phyloP scores from a whole-genome alignment of 2,797 vertebrate species.

The Hapalemur alaotrensis region DNA sequence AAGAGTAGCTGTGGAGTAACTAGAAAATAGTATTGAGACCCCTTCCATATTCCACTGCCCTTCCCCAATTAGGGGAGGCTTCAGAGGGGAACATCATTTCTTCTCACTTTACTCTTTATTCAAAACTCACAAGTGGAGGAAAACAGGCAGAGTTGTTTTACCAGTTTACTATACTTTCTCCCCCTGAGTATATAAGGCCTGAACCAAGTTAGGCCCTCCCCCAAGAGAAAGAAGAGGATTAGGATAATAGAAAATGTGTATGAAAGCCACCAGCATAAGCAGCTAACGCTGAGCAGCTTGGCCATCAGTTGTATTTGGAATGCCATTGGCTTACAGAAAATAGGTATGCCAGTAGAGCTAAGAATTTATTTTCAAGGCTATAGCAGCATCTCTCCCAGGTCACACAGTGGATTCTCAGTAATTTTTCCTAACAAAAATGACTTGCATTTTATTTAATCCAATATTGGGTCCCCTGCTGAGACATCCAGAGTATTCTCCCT shows the following conservation, averaged over 20 bases:
- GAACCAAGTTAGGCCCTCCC: neutral
- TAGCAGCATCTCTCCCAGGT: neutral
- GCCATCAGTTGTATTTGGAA: neutral
- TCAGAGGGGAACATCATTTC: neutral
- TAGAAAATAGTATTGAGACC: neutral
- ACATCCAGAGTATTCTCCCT: neutral
- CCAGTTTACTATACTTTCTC: neutral
- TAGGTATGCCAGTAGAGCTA: neutral
- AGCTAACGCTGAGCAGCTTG: neutral
- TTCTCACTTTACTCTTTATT: neutral
- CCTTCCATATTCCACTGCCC: neutral
- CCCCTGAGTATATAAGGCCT: neutral
- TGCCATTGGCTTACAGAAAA: neutral
- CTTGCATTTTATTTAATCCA: constrained; percentile 2
- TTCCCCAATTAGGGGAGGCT: neutral
- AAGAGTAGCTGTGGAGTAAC: neutral
- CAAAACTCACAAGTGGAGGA: neutral
- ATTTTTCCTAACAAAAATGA: constrained; percentile 6
- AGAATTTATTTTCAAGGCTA: neutral
- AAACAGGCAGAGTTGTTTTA: neutral
- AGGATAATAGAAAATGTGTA: neutral
- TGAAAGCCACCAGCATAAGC: neutral
- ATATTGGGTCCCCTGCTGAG: neutral
- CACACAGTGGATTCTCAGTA: neutral
- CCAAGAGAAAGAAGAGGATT: neutral